Evolutionary conservation across 1,140 invertebrate genomes (phyloP).

Genomic region (fruit fly (Drosophila melanogaster)): DNA sequence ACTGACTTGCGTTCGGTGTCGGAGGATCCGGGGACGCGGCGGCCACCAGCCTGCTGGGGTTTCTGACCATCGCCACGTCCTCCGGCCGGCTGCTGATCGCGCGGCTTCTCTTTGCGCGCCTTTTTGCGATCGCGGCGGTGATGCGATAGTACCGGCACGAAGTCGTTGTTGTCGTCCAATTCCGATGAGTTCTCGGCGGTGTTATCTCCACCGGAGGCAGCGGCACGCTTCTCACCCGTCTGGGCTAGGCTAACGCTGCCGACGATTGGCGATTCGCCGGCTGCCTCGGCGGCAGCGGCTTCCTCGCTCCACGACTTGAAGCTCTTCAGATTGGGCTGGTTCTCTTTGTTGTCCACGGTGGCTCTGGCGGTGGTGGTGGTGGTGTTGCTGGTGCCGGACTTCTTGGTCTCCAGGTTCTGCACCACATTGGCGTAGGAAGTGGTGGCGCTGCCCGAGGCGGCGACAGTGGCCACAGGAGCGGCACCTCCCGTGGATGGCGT

Average conservation of each 20-base stretch:
- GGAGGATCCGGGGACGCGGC: constrained; percentile 18
- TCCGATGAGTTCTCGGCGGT: constrained; percentile 83
- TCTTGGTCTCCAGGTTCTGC: constrained; percentile 77
- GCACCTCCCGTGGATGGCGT: constrained; percentile 33
- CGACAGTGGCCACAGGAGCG: constrained; percentile 19
- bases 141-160: constrained; percentile 85
- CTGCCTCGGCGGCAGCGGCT: constrained; percentile 67
- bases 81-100: constrained; percentile 62
- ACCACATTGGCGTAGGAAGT: constrained; percentile 81
- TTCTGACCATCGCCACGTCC: constrained; percentile 66
- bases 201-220: constrained; percentile 69
- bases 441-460: constrained; percentile 31
- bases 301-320: constrained; percentile 83
- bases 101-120: constrained; percentile 77
- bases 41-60: constrained; percentile 27
- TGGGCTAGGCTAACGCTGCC: constrained; percentile 33
- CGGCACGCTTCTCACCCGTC: constrained; percentile 76
- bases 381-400: constrained; percentile 27
- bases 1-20: constrained; percentile 51
- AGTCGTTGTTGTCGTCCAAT: constrained; percentile 85
- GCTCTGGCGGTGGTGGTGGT: constrained; percentile 8
- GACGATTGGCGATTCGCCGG: constrained; percentile 32
- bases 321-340: constrained; percentile 77
- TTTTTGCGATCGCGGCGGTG: constrained; percentile 85
- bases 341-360: constrained; percentile 77